A percentile compares a stretch with the other conserved stretches of the same genome.
These are phyloP conservation scores for Cinclus mexicanus DNA, from an alignment of 2,113 vertebrate species.

Conservation along the genomic window DNA sequence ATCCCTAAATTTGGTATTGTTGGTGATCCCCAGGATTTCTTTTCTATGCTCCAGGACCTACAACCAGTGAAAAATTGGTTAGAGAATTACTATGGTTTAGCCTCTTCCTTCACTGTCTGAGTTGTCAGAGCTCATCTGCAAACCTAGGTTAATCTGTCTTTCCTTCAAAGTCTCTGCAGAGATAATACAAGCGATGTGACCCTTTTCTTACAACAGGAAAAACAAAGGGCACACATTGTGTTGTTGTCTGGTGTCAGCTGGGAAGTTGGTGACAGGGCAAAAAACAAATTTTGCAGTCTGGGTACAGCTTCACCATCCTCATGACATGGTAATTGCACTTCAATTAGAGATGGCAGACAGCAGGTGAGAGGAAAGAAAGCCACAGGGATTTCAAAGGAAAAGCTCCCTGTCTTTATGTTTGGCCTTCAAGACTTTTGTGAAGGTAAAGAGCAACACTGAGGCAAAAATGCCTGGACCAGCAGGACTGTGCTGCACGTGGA, in stretches of 20 bases:
- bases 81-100: not conserved
- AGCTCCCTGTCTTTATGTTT: not conserved
- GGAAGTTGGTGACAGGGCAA: not conserved
- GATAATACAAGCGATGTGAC: not conserved
- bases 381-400: not conserved
- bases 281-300: not conserved
- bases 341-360: slow-evolving; percentile 5
- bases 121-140: not conserved
- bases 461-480: not conserved
- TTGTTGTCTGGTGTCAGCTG: not conserved
- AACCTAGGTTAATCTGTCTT: not conserved
- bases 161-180: not conserved
- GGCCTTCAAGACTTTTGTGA: not conserved
- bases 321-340: not conserved
- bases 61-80: not conserved
- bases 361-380: not conserved
- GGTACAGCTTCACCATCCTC: not conserved
- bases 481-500: not conserved
- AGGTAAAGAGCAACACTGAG: not conserved
- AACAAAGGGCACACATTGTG: not conserved
- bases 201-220: not conserved
- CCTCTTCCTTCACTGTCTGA: not conserved
- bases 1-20: not conserved
- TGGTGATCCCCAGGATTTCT: not conserved
- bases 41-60: not conserved